Base-by-base conservation (phyloP, 2,888 invertebrate genomes). In the Tanypteryx hageni region DNA sequence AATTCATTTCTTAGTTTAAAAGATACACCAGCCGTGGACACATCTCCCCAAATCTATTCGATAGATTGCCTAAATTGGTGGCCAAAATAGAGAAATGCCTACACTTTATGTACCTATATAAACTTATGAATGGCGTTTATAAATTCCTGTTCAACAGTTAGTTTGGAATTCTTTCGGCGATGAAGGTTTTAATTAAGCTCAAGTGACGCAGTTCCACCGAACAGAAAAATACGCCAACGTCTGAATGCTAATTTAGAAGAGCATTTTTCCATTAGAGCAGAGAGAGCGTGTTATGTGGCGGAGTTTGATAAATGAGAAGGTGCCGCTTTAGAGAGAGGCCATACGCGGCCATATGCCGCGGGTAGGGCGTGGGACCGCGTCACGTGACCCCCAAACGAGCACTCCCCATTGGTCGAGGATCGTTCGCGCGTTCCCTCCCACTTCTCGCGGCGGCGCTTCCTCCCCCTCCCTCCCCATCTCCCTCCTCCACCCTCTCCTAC, bases 251-350 rank as follows among this genome's bases (percentile, higher is more conserved):
- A 31, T n/a, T n/a, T 0, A n/a, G 56, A 56, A n/a, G 18, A n/a
- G 57, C 83, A 8, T 44, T 44, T 83, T 83, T 83, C 13, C 83
- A 44, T 16, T 18, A 57, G 16, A 57, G 56, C 31, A 13, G 11
- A 57, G 56, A 44, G 82, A 44, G 44, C 44, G 44, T 44, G 82
- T 44, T 56, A 18, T 57, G 83, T 7, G 83, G 56, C n/a, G 13
- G 83, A 18, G 57, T 27, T 82, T 44, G 86, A 86, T 86, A 31
- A 59, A 86, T 76, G 82, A 58, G 81, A 44, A 59, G 82, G 92
- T 44, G 31, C 31, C 61, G 92, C 93, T 92, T 93, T 92, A 93
- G 92, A 92, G 93, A 92, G 92, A 93, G 92, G 86, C 31, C 76
- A 64, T 84, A 85, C 92, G 85, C 59, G 31, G 84, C 84, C 92